A percentile compares a stretch with the other conserved stretches of the same genome.
These are phyloP conservation scores for Capromys pilorides DNA, from an alignment of 2,797 vertebrate genomes.

Conservation along the genomic window DNA sequence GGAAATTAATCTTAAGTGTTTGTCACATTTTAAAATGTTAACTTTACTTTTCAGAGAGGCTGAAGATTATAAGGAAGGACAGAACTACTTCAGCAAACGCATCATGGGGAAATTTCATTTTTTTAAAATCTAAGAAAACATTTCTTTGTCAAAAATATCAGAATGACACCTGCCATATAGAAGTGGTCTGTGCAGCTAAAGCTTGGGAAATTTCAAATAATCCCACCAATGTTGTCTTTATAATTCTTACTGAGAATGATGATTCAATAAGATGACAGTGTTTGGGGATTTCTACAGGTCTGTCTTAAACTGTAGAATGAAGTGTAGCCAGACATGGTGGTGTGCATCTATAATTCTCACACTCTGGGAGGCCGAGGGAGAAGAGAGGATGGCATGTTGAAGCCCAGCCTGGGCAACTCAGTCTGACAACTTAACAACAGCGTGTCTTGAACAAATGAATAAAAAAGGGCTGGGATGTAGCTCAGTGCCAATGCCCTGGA, in stretches of 20 bases:
- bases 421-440: neutral
- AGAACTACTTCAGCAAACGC: constrained; percentile 51
- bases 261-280: neutral
- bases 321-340: neutral
- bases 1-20: constrained; percentile 48
- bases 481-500: neutral
- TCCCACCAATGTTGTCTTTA: constrained; percentile 17
- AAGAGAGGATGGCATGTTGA: neutral
- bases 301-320: constrained; percentile 52
- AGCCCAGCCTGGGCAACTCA: neutral
- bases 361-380: neutral
- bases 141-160: neutral
- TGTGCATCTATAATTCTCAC: neutral
- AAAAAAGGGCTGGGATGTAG: neutral
- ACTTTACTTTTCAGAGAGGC: constrained; percentile 57
- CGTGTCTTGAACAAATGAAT: neutral
- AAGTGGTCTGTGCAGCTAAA: constrained; percentile 52
- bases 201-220: constrained; percentile 47
- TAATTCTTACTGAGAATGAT: constrained; percentile 40
- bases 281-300: neutral
- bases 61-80: neutral
- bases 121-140: constrained; percentile 39
- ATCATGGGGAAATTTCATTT: neutral
- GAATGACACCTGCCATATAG: constrained; percentile 32
- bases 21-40: constrained; percentile 20